Base-by-base conservation (phyloP, 2,113 vertebrate genomes). In the Rhinopithecus roxellana region DNA sequence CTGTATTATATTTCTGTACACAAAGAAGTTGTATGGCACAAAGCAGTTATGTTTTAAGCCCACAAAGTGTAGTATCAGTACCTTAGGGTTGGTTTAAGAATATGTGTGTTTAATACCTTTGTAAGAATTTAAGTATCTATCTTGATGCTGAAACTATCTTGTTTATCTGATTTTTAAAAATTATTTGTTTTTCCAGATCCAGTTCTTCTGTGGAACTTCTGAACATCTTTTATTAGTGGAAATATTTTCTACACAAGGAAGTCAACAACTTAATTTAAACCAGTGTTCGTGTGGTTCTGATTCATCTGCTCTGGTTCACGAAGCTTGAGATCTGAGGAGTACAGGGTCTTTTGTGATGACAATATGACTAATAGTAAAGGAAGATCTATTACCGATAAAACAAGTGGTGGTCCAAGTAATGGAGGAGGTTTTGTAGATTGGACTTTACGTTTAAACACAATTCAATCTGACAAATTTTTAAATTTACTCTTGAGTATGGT, bases 401-500 rank as follows among this genome's bases (percentile, higher is more conserved):
- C 96, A 96, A 98, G 98, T 93, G 23, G 97, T 96, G 95, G 98
- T 98, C 84, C 72, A 35, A 70, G 96, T 69, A 78, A 97, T 55
- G 93, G 98, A 98, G 98, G 90, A 97, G 98, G 98, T 74, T 99
- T 99, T 94, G 98, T 98, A 17, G 98, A 99, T 97, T 99, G 99
- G 98, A 97, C 99, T 95, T 96, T 99, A 85, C 98, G 98, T 95
- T 97, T 99, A 72, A 99, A 98, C 96, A 98, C 99, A 14, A 79
- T 99, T 98, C 99, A 99, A 27, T 99, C 99, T 0, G 99, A 99
- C 59, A 99, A 99, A 75, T 98, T 99, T 96, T 93, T 99, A 97
- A 99, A 99, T 14, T 93, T 99, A 20, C 98, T 99, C 95, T 98
- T 99, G 94, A 99, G 99, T 96, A 99, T 99, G 99, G 99, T 99